These are phyloP conservation scores for Hyperoplus lanceolatus DNA, from an alignment of 2,797 vertebrate genomes.

Conservation along the genomic window DNA sequence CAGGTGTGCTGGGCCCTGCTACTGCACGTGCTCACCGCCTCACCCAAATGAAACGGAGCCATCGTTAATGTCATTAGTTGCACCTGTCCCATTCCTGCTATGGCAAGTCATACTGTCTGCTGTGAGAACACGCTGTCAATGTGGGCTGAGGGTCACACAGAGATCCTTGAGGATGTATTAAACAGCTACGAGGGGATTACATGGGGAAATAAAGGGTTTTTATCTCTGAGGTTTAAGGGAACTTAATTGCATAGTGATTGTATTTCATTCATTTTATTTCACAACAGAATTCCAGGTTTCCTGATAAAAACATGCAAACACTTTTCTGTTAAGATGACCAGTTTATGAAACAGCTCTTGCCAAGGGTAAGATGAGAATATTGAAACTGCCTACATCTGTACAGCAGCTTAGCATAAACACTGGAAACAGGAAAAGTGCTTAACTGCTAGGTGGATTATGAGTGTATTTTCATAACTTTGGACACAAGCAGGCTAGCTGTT, in stretches of 20 bases:
- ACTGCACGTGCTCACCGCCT: not conserved
- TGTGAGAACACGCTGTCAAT: not conserved
- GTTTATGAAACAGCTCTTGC: not conserved
- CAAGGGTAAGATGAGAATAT: not conserved
- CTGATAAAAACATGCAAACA: too few relatives aligned
- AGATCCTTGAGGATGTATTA: not conserved
- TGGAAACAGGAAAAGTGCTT: not conserved
- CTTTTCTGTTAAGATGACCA: too few relatives aligned
- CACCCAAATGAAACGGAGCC: not conserved
- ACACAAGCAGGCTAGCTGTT: not conserved
- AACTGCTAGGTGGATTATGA: not conserved
- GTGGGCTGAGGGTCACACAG: not conserved
- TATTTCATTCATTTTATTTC: not conserved
- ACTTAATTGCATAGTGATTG: not conserved
- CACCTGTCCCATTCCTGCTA: not conserved
- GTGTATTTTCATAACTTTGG: not conserved
- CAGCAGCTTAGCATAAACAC: not conserved
- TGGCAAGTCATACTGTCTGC: not conserved
- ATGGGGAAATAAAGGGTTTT: not conserved
- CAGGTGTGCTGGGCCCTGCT: conserved; percentile 18
- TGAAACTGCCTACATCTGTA: not conserved
- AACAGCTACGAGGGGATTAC: too few relatives aligned
- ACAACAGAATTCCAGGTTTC: too few relatives aligned
- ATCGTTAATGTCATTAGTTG: conserved; percentile 6
- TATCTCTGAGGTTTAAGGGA: not conserved